Evolutionary conservation across 2,113 vertebrate species (phyloP), one percentile per base, ranked within the genome.

Genomic region (Nyctereutes procyonoides): DNA sequence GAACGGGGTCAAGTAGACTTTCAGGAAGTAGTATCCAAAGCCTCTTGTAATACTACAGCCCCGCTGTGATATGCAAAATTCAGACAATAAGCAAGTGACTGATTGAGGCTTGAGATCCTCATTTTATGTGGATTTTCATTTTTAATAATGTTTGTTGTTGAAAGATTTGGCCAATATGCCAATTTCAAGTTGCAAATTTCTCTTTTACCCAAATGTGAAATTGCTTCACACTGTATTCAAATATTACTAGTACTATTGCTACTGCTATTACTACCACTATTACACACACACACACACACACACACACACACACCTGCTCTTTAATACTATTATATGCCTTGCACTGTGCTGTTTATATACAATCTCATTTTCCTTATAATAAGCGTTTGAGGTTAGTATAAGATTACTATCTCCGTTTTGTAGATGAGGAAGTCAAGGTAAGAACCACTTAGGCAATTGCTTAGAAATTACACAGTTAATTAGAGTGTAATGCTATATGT

Each of bases 51-150:
- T 26, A 35, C 20, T 12, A 28, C 16, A 94, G 32, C 8, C 24
- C 38, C 26, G 11, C 56, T 63, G 71, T 85, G 43, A 32, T 73
- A 38, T 74, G 28, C 55, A 65, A 80, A 89, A 14, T 85, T 80
- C 55, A 85, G 19, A 73, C 48, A 89, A 89, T 80, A 95, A 89
- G 28, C 53, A 85, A 58, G 24, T 56, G 24, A 32, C 53, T 65
- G 22, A 89, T 8, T n/a, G 30, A 92, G 30, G 16, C 16, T 89
- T 93, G 62, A 73, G 48, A 79, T 89, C 84, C 35, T 90, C 35
- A 69, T 79, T 95, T 92, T 71, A 48, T 2, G 48, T 79, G 60
- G 17, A 88, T 84, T 95, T 88, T 84, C 55, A 51, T 93, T 84
- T 85, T 93, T 67, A 85, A 85, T 20, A 35, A 35, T 51, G 71